phyloP scores from a whole-genome alignment of 2,797 vertebrate genomes.

The Erithacus rubecula region DNA sequence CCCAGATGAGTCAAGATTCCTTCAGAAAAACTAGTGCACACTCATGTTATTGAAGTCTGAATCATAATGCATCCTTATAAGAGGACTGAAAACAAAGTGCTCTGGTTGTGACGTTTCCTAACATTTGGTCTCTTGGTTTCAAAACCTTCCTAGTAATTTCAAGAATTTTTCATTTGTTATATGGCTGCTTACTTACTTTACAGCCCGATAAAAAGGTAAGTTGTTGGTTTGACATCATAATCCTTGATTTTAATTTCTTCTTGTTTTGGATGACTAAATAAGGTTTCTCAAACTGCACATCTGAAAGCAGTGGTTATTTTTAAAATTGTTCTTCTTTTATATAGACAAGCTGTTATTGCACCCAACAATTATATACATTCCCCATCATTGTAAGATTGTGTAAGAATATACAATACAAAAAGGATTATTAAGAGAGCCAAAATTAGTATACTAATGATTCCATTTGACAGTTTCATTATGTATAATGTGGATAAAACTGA shows the following conservation, averaged over 20 bases:
- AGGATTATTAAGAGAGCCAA: conserved; percentile 25
- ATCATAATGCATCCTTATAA: background rate
- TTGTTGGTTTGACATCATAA: background rate
- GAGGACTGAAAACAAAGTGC: background rate
- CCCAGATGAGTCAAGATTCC: background rate
- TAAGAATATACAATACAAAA: conserved; percentile 22
- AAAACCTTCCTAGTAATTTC: background rate
- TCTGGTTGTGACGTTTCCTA: background rate
- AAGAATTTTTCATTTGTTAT: background rate
- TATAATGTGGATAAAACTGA: background rate
- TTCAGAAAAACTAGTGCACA: background rate
- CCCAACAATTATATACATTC: conserved; percentile 36
- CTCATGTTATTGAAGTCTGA: background rate
- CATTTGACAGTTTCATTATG: conserved; percentile 44
- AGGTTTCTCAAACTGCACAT: background rate
- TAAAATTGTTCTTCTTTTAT: conserved; percentile 1
- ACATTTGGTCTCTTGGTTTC: background rate
- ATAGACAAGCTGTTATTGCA: conserved; percentile 10
- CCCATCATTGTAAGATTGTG: background rate
- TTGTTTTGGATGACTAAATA: background rate
- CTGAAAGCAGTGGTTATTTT: conserved; percentile 29
- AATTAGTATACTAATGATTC: conserved; percentile 47
- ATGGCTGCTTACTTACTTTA: background rate
- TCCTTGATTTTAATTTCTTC: background rate
- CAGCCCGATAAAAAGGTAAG: background rate